phyloP scores from a whole-genome alignment of 2,797 vertebrate genomes.

The Lycodopsis pacificus region DNA sequence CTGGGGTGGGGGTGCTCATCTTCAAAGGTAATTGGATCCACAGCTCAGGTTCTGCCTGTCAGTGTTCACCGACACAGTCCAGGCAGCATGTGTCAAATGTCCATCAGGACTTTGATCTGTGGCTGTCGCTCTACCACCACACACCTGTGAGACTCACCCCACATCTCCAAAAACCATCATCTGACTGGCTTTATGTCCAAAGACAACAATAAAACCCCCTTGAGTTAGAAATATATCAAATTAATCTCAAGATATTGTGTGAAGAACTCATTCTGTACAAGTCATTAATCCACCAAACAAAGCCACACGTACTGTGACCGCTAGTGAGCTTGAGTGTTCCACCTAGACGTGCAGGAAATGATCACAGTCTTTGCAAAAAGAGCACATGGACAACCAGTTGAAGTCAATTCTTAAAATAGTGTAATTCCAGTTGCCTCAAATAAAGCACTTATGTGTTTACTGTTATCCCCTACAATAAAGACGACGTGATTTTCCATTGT shows the following conservation, averaged over 20 bases:
- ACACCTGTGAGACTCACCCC: conserved; percentile 51
- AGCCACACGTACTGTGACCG: neutral
- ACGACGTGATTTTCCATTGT: conserved; percentile 46
- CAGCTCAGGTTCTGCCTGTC: conserved; percentile 77
- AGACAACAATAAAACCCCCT: conserved; percentile 36
- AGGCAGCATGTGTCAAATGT: conserved; percentile 68
- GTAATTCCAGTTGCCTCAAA: conserved; percentile 39
- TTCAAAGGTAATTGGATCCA: conserved; percentile 82
- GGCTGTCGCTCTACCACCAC: conserved; percentile 54
- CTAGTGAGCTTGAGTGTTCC: neutral
- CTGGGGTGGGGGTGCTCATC: conserved; percentile 55
- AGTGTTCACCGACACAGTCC: conserved; percentile 58
- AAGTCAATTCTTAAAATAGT: conserved; percentile 37
- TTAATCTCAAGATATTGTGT: conserved; percentile 7
- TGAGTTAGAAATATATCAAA: conserved; percentile 27
- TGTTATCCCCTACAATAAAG: conserved; percentile 35
- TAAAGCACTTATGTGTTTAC: conserved; percentile 56
- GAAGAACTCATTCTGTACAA: conserved; percentile 33
- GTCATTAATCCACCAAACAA: conserved; percentile 33
- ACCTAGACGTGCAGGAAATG: conserved; percentile 39
- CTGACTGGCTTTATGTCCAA: conserved; percentile 55
- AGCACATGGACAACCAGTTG: conserved; percentile 23
- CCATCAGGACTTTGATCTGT: conserved; percentile 76
- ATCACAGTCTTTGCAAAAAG: conserved; percentile 29
- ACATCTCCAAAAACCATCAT: conserved; percentile 41